A percentile compares a stretch with the other conserved stretches of the same genome.
These are phyloP conservation scores for Clavelina lepadiformis DNA, from an alignment of 23 tunicate species.

Conservation along the genomic window DNA sequence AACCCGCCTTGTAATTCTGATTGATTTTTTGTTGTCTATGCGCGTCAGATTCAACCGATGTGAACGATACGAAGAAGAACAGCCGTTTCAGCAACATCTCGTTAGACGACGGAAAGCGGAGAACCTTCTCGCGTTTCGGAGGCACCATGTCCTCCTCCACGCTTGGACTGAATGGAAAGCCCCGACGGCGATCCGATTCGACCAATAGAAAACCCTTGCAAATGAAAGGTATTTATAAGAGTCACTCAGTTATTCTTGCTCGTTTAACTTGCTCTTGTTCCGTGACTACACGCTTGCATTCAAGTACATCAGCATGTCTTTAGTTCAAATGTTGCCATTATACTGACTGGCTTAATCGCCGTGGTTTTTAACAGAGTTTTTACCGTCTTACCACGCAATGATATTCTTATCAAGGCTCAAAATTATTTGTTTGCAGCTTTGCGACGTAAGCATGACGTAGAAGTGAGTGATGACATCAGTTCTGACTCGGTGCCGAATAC, in stretches of 20 bases:
- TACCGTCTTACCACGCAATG: slow-evolving; percentile 5
- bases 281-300: too few species aligned
- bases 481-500: slow-evolving; percentile 71
- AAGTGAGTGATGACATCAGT: slow-evolving; percentile 57
- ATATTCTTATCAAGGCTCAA: too few species aligned
- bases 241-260: too few species aligned
- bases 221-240: background rate
- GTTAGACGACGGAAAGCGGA: background rate
- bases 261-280: too few species aligned
- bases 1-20: too few species aligned
- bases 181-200: slow-evolving; percentile 23
- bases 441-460: slow-evolving; percentile 33
- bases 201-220: background rate
- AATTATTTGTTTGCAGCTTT: slow-evolving; percentile 13
- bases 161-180: slow-evolving; percentile 2
- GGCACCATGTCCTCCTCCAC: slow-evolving; percentile 1
- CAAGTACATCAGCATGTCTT: too few species aligned
- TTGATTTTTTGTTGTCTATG: too few species aligned
- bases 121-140: background rate
- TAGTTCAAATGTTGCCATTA: too few species aligned
- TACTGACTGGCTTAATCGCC: too few species aligned
- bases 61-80: too few species aligned
- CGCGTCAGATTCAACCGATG: too few species aligned
- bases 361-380: too few species aligned
- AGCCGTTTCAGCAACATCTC: background rate